Evolutionary conservation across 2,888 invertebrate species (phyloP), one percentile per base, ranked within the genome.

Genomic region (Conomelus anceps): DNA sequence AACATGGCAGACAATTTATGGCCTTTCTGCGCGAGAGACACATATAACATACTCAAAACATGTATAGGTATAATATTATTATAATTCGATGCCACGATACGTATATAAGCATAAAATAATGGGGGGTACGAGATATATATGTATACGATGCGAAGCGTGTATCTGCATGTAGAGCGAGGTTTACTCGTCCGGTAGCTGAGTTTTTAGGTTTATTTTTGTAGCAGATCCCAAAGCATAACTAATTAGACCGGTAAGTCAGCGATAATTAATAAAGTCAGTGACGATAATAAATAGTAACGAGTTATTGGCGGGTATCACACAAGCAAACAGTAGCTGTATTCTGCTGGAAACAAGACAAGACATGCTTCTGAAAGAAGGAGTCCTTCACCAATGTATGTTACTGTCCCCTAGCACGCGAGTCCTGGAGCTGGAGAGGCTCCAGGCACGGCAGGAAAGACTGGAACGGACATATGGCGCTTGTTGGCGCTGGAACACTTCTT

Each of bases 331-430:
- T 63, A 63, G 63, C 63, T 63, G 26, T 26, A 26, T 26, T 26
- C 26, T 26, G 26, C 26, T 63, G 13, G n/a, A n/a, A 34, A 88
- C 87, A 89, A 84, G 88, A 89, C 88, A 87, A 87, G 86, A 89
- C 86, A 86, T 86, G 86, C 86, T 86, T 29, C 86, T 29, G 86
- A 86, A 86, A 24, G 84, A 84, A 86, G 24, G 86, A 23, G 20
- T 85, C 23, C 22, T 29, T 26, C 24, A 23, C 24, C 22, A 85
- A 23, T 26, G 22, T 86, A 86, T 86, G 86, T 86, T 86, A 86
- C 17, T 13, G 24, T 86, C 26, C 13, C 29, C 89, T 22, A 88
- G 87, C 89, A 85, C 86, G 90, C 86, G 63, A 63, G n/a, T 63
- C 63, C 63, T n/a, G 63, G 6, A 20, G 63, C n/a, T 63, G 63